Percentiles rank a stretch among this genome's conserved stretches.
Conservation (phyloP, 2,888 invertebrate species). For the Sepiola atlantica region DNA sequence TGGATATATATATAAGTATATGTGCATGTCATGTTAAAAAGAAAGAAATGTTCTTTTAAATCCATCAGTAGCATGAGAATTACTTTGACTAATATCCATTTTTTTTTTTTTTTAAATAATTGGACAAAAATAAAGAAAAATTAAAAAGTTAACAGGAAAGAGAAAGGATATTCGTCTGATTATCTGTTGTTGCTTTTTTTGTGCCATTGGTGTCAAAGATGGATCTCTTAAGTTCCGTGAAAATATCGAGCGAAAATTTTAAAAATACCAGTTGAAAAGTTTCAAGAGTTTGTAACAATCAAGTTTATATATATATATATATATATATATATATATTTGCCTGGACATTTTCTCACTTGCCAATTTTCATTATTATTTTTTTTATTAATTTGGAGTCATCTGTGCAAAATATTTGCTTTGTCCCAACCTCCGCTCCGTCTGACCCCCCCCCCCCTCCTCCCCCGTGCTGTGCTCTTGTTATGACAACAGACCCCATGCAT, state of each 20-base stretch:
- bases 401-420: neutral
- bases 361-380: neutral
- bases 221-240: neutral
- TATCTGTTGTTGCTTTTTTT: neutral
- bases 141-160: neutral
- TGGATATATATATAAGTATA: no score
- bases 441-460: neutral
- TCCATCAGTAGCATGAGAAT: neutral
- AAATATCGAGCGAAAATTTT: neutral
- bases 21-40: no score
- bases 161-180: neutral
- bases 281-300: neutral
- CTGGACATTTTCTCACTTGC: neutral
- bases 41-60: neutral
- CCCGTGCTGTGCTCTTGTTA: neutral
- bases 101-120: neutral
- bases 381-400: neutral
- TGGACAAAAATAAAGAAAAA: neutral
- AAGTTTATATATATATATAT: neutral
- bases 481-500: no score
- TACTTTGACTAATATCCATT: neutral
- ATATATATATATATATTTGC: neutral
- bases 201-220: neutral
- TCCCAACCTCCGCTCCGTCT: neutral
- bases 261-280: neutral